Percentiles rank a stretch among this genome's conserved stretches.
Evolutionary conservation across 2,113 vertebrate genomes (phyloP).

Genomic region (Platanista minor): DNA sequence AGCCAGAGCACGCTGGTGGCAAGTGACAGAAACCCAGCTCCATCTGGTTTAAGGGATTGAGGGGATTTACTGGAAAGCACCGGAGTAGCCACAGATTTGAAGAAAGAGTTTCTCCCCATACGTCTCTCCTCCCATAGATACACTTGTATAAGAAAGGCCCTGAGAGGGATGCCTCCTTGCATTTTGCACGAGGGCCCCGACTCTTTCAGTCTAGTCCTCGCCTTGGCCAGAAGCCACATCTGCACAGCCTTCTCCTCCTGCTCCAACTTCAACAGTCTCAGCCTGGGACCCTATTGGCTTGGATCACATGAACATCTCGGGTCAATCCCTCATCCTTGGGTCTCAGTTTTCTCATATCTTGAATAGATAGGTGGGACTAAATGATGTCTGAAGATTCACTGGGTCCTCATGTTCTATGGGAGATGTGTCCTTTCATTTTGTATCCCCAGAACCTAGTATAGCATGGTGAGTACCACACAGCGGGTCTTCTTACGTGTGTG

Average conservation of each 20-base stretch:
- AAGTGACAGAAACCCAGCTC: neutral
- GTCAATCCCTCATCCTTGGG: neutral
- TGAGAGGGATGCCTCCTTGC: neutral
- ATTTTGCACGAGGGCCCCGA: neutral
- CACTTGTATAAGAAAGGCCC: neutral
- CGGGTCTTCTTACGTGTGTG: neutral
- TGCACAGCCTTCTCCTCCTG: neutral
- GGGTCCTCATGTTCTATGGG: neutral
- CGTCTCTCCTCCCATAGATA: neutral
- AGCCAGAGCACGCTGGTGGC: neutral
- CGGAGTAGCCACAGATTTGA: neutral
- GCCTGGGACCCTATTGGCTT: neutral
- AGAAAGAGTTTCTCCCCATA: neutral
- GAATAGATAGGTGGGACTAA: neutral
- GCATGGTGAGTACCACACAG: fast-evolving
- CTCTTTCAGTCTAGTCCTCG: fast-evolving
- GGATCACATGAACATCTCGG: neutral
- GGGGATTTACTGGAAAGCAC: neutral
- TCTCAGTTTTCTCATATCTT: neutral
- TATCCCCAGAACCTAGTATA: neutral
- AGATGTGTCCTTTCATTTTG: neutral
- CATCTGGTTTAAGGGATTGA: neutral
- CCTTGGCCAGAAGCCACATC: neutral
- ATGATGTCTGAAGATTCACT: neutral
- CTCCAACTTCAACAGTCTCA: neutral